Conservation (phyloP, 2,888 invertebrate genomes). For the Phorcus lineatus region DNA sequence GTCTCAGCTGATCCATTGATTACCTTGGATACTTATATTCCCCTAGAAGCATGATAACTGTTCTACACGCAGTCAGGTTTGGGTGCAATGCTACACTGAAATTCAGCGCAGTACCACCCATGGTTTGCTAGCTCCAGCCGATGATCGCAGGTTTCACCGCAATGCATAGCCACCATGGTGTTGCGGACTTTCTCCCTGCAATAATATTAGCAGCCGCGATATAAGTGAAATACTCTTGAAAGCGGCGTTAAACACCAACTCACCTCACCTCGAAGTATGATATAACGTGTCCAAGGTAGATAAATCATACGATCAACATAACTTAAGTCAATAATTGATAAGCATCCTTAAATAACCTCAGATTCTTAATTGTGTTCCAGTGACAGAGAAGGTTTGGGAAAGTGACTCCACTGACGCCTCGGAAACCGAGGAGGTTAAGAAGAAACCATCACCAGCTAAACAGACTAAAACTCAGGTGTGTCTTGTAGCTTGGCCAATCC, state of each 20-base stretch:
- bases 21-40: too few relatives aligned
- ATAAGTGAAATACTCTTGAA: background rate
- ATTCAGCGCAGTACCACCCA: background rate
- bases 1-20: too few relatives aligned
- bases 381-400: slow-evolving; percentile 71
- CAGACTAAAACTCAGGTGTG: slow-evolving; percentile 40
- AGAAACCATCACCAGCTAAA: slow-evolving; percentile 31
- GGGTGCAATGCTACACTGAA: background rate
- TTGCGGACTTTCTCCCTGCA: too few relatives aligned
- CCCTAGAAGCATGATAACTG: too few relatives aligned
- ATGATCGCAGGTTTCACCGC: too few relatives aligned
- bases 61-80: background rate
- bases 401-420: slow-evolving; percentile 70
- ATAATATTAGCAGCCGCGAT: too few relatives aligned
- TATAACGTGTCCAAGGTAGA: too few relatives aligned
- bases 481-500: background rate
- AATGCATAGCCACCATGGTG: too few relatives aligned
- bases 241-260: background rate
- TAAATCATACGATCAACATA: too few relatives aligned
- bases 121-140: background rate
- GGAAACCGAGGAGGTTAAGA: slow-evolving; percentile 53
- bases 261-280: too few relatives aligned
- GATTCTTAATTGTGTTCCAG: slow-evolving; percentile 40
- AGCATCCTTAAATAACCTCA: background rate
- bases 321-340: too few relatives aligned